Conservation (phyloP, 2,888 invertebrate species). For the Taphrorychus bicolor region DNA sequence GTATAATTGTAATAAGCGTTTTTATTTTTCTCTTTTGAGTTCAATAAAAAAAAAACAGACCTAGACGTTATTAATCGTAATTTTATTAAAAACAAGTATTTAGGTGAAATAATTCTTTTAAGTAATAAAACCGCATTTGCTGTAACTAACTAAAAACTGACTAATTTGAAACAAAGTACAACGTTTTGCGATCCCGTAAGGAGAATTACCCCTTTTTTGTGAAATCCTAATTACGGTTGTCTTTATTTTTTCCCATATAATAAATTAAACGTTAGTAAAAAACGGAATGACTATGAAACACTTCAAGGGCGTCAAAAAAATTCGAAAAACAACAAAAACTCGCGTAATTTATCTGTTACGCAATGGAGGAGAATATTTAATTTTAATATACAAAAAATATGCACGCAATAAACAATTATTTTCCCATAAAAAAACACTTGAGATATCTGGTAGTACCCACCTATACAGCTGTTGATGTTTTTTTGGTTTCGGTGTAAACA, state of each 20-base stretch:
- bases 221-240: conserved; percentile 26
- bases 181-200: conserved; percentile 9
- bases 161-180: not conserved
- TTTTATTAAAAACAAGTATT: too few species aligned
- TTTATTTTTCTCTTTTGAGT: too few species aligned
- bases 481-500: not conserved
- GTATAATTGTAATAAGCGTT: too few species aligned
- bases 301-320: conserved; percentile 40
- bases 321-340: conserved; percentile 35
- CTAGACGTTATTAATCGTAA: too few species aligned
- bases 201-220: conserved; percentile 21
- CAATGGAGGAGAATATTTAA: conserved; percentile 35
- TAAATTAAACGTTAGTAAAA: conserved; percentile 29
- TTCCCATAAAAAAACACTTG: not conserved
- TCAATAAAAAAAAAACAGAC: too few species aligned
- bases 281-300: conserved; percentile 31
- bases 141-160: not conserved
- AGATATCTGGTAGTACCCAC: not conserved
- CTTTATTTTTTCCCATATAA: conserved; percentile 24
- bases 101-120: too few species aligned
- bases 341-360: conserved; percentile 37
- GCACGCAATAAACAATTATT: conserved; percentile 26
- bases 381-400: conserved; percentile 37
- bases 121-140: too few species aligned
- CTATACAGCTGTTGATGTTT: not conserved